Percentiles rank a stretch among this genome's conserved stretches.
These are phyloP conservation scores for Montipora efflorescens DNA, from an alignment of 64 coral and sea anemone genomes.

Conservation along the genomic window DNA sequence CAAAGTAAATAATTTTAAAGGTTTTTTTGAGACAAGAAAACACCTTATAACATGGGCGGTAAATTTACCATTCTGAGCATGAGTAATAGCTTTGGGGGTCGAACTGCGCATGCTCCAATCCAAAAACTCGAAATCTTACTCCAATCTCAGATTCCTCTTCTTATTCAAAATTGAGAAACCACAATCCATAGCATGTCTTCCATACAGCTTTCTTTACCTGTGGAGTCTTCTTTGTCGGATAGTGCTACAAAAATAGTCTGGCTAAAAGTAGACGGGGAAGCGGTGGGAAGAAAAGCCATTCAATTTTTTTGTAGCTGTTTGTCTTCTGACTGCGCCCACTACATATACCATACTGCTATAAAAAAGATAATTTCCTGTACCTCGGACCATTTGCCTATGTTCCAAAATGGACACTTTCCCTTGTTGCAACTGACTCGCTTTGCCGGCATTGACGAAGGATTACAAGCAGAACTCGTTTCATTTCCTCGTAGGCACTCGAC, in stretches of 20 bases:
- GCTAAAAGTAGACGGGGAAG: no score
- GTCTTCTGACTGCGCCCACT: no score
- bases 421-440: constrained; percentile 38
- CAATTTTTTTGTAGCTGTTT: no score
- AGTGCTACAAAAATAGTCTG: no score
- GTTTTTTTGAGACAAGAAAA: not conserved
- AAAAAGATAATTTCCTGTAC: not conserved
- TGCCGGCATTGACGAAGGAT: constrained; percentile 14
- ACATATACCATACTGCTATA: no score
- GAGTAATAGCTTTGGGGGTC: not conserved
- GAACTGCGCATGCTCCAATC: no score
- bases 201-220: not conserved
- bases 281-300: no score
- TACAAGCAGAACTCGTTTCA: constrained; percentile 20
- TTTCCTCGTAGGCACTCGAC: constrained; percentile 12
- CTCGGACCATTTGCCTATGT: constrained; percentile 63
- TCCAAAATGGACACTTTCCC: constrained; percentile 69
- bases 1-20: not conserved
- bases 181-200: no score
- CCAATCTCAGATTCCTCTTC: no score
- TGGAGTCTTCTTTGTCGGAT: no score
- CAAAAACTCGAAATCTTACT: no score
- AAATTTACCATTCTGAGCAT: not conserved
- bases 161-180: no score
- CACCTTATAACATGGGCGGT: not conserved